A percentile compares a stretch with the other conserved stretches of the same genome.
Conservation (phyloP, 1,140 invertebrate species). For the Cataglyphis hispanica region DNA sequence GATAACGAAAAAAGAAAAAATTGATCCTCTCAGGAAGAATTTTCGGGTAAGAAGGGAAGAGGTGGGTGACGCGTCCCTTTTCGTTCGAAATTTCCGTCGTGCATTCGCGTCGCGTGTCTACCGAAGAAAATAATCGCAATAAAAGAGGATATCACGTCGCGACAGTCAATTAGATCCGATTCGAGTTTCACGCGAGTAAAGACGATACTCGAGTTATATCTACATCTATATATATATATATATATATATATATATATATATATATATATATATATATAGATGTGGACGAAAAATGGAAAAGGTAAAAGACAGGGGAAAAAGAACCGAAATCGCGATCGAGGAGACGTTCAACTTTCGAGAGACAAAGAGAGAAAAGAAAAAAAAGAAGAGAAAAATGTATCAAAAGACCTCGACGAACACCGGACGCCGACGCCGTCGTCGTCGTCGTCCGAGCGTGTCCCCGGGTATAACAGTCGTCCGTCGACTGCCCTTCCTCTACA, state of each 20-base stretch:
- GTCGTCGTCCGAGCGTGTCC: slow-evolving; percentile 38
- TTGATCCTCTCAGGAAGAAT: background rate
- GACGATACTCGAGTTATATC: slow-evolving; percentile 4
- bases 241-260: background rate
- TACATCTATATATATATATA: background rate
- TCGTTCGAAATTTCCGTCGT: slow-evolving; percentile 45
- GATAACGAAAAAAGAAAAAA: background rate
- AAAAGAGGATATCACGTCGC: slow-evolving; percentile 56
- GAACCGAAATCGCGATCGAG: slow-evolving; percentile 58
- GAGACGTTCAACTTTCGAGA: slow-evolving; percentile 57
- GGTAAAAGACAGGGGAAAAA: slow-evolving; percentile 6
- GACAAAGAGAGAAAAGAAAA: slow-evolving; percentile 53
- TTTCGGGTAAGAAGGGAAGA: background rate
- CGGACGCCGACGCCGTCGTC: slow-evolving; percentile 41
- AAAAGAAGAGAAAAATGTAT: slow-evolving; percentile 63
- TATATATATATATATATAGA: background rate
- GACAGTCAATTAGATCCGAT: slow-evolving; percentile 73
- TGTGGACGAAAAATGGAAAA: slow-evolving; percentile 11
- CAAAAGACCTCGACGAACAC: slow-evolving; percentile 57
- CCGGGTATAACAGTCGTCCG: slow-evolving; percentile 57
- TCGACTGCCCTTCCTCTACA: slow-evolving; percentile 63
- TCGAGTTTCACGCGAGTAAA: slow-evolving; percentile 53
- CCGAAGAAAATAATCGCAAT: slow-evolving; percentile 41
- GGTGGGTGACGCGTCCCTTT: background rate
- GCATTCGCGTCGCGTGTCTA: slow-evolving; percentile 26